Conservation (phyloP, 2,797 vertebrate genomes). For the Aplochiton taeniatus region DNA sequence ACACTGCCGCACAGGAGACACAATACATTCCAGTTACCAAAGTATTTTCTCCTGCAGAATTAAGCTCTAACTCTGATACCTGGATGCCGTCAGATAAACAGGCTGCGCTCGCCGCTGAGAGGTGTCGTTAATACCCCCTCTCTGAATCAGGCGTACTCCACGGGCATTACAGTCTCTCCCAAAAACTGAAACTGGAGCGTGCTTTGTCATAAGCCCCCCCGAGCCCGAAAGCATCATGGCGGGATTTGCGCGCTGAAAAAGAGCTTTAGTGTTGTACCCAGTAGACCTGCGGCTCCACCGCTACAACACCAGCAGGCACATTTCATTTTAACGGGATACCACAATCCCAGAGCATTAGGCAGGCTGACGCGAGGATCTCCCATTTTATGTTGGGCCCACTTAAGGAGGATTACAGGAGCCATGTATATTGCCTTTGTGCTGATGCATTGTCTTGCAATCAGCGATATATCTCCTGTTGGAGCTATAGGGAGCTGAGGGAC, state of each 20-base stretch:
- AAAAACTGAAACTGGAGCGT: slow-evolving; percentile 40
- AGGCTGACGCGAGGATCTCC: slow-evolving; percentile 39
- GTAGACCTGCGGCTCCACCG: slow-evolving; percentile 39
- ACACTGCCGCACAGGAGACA: too few relatives aligned
- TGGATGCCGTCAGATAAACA: slow-evolving; percentile 27
- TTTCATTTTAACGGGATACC: slow-evolving; percentile 54
- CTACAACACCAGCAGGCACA: slow-evolving; percentile 38
- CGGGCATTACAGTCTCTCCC: slow-evolving; percentile 14
- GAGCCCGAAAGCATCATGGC: slow-evolving; percentile 38
- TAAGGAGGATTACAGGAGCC: slow-evolving; percentile 51
- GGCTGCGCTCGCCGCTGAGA: slow-evolving; percentile 24
- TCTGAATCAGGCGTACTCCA: slow-evolving; percentile 28
- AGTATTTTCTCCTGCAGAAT: slow-evolving; percentile 12
- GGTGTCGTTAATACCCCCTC: slow-evolving; percentile 26
- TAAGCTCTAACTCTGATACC: slow-evolving; percentile 10
- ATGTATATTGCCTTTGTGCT: slow-evolving; percentile 39
- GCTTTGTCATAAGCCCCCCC: slow-evolving; percentile 33
- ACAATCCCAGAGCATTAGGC: slow-evolving; percentile 52
- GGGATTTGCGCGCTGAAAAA: slow-evolving; percentile 41
- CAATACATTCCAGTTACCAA: slow-evolving; percentile 29
- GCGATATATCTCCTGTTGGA: slow-evolving; percentile 30
- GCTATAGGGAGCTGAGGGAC: slow-evolving; percentile 31
- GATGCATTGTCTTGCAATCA: slow-evolving; percentile 38
- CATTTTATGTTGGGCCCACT: slow-evolving; percentile 56
- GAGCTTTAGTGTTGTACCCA: slow-evolving; percentile 41